Evolutionary conservation across 2,113 vertebrate genomes (phyloP).

Genomic region (Nanorana parkeri): DNA sequence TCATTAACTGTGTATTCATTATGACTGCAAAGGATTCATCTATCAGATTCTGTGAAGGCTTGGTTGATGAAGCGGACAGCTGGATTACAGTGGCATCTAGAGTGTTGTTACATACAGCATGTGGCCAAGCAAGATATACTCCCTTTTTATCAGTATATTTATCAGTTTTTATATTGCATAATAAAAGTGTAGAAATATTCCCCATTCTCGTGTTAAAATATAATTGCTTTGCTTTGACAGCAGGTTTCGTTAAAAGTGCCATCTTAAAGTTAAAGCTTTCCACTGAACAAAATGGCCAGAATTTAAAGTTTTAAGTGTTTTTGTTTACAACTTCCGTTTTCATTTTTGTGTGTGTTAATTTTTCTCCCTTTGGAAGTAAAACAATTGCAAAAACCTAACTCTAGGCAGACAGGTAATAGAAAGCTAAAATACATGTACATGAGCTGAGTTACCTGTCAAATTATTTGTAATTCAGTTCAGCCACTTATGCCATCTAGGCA

Average conservation of each 20-base stretch:
- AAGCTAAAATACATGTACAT: too few relatives aligned
- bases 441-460: too few relatives aligned
- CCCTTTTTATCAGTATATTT: rapidly evolving
- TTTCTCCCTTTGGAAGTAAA: too few relatives aligned
- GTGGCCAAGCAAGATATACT: not conserved
- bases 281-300: too few relatives aligned
- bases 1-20: constrained; percentile 17
- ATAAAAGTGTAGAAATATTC: constrained; percentile 41
- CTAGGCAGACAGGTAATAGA: too few relatives aligned
- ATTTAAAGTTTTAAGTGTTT: too few relatives aligned
- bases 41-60: constrained; percentile 9
- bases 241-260: constrained; percentile 1
- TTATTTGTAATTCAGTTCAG: too few relatives aligned
- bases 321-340: too few relatives aligned
- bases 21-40: constrained; percentile 8
- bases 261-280: constrained; percentile 15
- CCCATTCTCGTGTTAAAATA: constrained; percentile 30
- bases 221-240: constrained; percentile 34
- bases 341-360: too few relatives aligned
- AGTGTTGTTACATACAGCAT: constrained; percentile 57
- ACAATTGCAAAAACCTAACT: too few relatives aligned
- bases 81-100: constrained; percentile 67
- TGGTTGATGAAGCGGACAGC: constrained; percentile 54
- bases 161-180: constrained; percentile 39
- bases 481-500: too few relatives aligned